phyloP scores from a whole-genome alignment of 2,888 invertebrate species.

The Troides oblongomaculatus region DNA sequence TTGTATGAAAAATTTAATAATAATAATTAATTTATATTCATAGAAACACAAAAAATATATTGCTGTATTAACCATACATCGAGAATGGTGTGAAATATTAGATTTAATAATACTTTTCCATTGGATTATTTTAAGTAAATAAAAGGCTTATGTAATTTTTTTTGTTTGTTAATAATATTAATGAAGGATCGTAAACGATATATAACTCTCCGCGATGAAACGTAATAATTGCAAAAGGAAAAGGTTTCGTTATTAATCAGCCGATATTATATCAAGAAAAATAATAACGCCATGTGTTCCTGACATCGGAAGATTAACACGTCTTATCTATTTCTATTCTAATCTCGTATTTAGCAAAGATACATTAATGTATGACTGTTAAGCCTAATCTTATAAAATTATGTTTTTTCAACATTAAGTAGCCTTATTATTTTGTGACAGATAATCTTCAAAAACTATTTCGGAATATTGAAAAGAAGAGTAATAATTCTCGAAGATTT shows the following conservation, averaged over 20 bases:
- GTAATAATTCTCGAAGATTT: too few species aligned
- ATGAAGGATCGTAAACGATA: conserved; percentile 14
- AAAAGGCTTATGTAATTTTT: not conserved
- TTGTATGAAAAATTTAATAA: too few species aligned
- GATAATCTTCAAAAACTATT: too few species aligned
- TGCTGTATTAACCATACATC: too few species aligned
- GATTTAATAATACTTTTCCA: not conserved
- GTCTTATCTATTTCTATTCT: conserved; percentile 51
- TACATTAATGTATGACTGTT: not conserved
- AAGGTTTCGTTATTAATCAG: conserved; percentile 72
- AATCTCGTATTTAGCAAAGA: conserved; percentile 33
- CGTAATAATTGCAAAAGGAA: conserved; percentile 65
- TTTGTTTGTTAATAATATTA: conserved; percentile 18
- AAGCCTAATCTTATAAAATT: not conserved
- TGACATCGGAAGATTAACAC: conserved; percentile 76
- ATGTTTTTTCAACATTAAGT: not conserved
- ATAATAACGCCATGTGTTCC: conserved; percentile 76
- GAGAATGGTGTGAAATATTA: too few species aligned
- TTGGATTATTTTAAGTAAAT: not conserved
- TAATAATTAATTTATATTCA: too few species aligned
- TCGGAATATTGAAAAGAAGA: too few species aligned
- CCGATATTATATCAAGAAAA: conserved; percentile 69
- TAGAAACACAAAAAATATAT: too few species aligned
- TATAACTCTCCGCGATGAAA: conserved; percentile 32
- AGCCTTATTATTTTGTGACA: not conserved